phyloP scores from a whole-genome alignment of 2,888 invertebrate genomes.

The Dendrolimus pini region DNA sequence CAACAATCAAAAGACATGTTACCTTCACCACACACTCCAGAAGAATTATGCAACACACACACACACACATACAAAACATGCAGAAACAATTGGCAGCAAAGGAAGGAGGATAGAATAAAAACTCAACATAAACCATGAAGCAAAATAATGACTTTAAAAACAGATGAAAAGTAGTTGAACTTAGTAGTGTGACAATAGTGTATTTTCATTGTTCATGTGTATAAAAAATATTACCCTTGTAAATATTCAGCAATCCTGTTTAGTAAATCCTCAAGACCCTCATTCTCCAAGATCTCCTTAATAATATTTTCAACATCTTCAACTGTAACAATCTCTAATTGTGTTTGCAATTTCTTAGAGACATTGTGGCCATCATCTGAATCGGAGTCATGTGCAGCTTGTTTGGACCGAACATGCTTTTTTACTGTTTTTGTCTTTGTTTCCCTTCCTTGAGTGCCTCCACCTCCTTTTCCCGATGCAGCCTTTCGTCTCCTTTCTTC shows the following conservation, averaged over 20 bases:
- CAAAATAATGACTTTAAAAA: too few species aligned
- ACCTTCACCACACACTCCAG: too few species aligned
- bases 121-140: too few species aligned
- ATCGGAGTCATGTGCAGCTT: conserved; percentile 79
- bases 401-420: conserved; percentile 81
- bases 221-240: conserved; percentile 67
- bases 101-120: too few species aligned
- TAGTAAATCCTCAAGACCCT: conserved; percentile 83
- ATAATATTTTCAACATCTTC: conserved; percentile 83
- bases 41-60: too few species aligned
- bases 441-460: conserved; percentile 95
- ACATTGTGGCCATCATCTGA: conserved; percentile 77
- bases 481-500: conserved; percentile 95
- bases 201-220: too few species aligned
- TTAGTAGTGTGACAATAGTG: too few species aligned
- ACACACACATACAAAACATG: too few species aligned
- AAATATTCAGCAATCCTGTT: conserved; percentile 82
- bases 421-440: conserved; percentile 96
- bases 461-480: conserved; percentile 90
- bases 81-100: too few species aligned
- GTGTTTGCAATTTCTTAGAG: conserved; percentile 50
- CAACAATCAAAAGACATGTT: too few species aligned
- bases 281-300: conserved; percentile 78
- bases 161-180: too few species aligned
- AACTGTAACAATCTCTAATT: conserved; percentile 79